These are phyloP conservation scores for Patagioenas fasciata DNA, from an alignment of 2,113 vertebrate species.

Conservation along the genomic window DNA sequence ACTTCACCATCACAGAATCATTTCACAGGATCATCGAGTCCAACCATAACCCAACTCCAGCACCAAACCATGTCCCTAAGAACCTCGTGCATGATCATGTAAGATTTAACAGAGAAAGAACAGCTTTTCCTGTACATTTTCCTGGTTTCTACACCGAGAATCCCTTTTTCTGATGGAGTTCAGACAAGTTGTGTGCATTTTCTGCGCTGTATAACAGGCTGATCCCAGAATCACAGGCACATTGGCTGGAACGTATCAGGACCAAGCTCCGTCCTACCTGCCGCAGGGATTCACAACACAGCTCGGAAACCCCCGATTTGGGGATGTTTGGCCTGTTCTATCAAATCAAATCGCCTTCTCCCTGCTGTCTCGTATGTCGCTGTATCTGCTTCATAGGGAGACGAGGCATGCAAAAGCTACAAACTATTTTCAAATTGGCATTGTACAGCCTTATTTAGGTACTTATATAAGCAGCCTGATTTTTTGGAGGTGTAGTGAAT, in stretches of 20 bases:
- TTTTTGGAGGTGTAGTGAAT: not conserved
- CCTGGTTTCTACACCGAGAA: not conserved
- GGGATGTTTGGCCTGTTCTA: not conserved
- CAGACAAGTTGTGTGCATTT: not conserved
- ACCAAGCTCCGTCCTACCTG: not conserved
- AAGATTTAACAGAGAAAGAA: not conserved
- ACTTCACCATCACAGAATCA: not conserved
- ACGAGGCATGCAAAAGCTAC: not conserved
- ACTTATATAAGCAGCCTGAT: conserved; percentile 16
- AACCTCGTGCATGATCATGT: no score
- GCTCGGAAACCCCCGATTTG: not conserved
- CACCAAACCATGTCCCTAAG: no score
- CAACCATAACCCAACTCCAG: no score
- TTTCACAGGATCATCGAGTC: no score
- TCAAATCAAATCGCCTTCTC: not conserved
- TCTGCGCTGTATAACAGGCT: not conserved
- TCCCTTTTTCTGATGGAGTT: accelerated
- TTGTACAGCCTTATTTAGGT: not conserved
- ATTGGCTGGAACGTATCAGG: not conserved
- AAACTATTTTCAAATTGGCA: not conserved
- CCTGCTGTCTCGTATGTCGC: not conserved
- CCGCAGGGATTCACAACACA: not conserved
- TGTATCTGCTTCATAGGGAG: not conserved
- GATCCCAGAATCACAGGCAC: not conserved
- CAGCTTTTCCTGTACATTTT: not conserved